phyloP scores from a whole-genome alignment of 2,888 invertebrate species.

The Tipula unca region DNA sequence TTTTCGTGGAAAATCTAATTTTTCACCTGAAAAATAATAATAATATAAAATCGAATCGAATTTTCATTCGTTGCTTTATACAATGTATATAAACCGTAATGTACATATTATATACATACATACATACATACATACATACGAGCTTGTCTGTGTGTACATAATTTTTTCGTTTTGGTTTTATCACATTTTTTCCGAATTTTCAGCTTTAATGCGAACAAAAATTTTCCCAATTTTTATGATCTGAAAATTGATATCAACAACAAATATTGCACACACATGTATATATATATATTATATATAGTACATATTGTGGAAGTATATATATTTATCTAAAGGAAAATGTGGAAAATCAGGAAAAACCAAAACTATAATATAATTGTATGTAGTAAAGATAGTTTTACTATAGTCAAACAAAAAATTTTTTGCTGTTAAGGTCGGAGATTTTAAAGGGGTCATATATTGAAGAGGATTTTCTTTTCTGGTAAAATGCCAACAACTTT shows the following conservation, averaged over 20 bases:
- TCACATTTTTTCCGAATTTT: neutral
- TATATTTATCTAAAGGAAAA: neutral
- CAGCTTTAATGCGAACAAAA: neutral
- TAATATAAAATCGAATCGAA: neutral
- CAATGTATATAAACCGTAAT: neutral
- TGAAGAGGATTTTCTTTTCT: neutral
- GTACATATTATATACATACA: too few species aligned
- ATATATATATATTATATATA: too few species aligned
- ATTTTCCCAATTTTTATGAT: neutral
- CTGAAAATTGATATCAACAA: neutral
- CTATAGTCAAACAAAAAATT: neutral
- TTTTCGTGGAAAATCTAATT: constrained; percentile 14
- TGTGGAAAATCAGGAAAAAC: neutral
- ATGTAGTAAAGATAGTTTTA: neutral
- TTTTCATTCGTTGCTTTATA: neutral
- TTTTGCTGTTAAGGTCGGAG: neutral
- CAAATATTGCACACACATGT: neutral
- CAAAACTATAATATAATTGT: neutral
- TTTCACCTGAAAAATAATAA: neutral
- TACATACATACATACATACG: neutral
- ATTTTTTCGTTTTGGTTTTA: neutral
- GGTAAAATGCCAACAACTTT: constrained; percentile 8
- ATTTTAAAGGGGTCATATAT: neutral
- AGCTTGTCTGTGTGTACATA: neutral
- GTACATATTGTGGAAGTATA: neutral